Base-by-base conservation (phyloP, 2,888 invertebrate genomes). In the Mallateleia sp. region DNA sequence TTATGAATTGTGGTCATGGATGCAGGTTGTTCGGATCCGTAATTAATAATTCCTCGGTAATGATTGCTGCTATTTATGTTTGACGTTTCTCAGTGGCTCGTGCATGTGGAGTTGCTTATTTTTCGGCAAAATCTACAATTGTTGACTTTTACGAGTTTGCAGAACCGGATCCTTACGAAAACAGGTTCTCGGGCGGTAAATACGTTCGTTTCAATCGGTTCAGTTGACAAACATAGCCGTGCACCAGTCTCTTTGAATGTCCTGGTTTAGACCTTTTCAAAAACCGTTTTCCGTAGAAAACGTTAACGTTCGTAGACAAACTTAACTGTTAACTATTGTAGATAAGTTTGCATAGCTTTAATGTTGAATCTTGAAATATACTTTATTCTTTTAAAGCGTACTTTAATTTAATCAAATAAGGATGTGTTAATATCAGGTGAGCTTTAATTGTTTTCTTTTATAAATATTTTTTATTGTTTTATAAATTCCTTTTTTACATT, bases 101-200 rank as follows among this genome's bases (percentile, higher is more conserved):
- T 9, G 38, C 34, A 38, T 20, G 20, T 58, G 42, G 54, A 28
- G 38, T 54, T 38, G 75, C 62, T 77, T 64, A 85, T 77, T 86
- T 77, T 81, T 77, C 50, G 67, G 62, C 56, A 72, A 83, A 83
- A 79, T 71, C 75, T 45, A 77, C 81, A 81, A 86, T 86, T 86
- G 85, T 81, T 81, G 81, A 81, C 85, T 83, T 83, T 80, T 87
- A 83, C 72, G 62, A 77, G 77, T 86, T 66, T 66, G 80, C 71
- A 80, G 66, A 87, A 83, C 87, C 83, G 87, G 83, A 83, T 84
- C 72, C 75, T 75, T 75, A 75, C 71, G 42, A 77, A 87, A 87
- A 83, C 83, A 75, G 83, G 83, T 87, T 87, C 80, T 74, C 50
- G 18, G 42, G 25, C 69, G 50, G 78, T 85, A 64, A 72, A 71